These are phyloP conservation scores for Thereva unica DNA, from an alignment of 2,888 invertebrate genomes.

Conservation along the genomic window DNA sequence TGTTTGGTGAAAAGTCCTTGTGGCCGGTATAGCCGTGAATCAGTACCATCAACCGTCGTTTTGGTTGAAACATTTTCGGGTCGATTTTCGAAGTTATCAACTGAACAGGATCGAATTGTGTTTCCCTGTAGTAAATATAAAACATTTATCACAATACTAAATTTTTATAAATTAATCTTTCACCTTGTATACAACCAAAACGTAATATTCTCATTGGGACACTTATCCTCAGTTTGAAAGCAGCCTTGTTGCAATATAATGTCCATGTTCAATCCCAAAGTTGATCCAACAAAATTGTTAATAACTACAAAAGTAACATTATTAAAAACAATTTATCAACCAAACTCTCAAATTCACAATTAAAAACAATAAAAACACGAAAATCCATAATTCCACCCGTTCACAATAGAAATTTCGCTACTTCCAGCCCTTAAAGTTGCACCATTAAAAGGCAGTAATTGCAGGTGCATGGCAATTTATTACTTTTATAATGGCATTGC, in stretches of 20 bases:
- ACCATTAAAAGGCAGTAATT: no score
- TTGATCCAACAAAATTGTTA: no score
- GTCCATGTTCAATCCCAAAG: no score
- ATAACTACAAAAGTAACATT: no score
- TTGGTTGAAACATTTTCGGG: neutral
- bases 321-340: no score
- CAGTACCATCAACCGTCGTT: constrained; percentile 59
- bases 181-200: constrained; percentile 69
- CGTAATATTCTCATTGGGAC: constrained; percentile 66
- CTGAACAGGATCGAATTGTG: neutral
- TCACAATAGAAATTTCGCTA: no score
- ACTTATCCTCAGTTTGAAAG: constrained; percentile 45
- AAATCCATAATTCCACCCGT: no score
- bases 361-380: no score
- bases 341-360: no score
- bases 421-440: no score
- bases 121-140: neutral
- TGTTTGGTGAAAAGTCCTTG: constrained; percentile 64
- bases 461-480: no score
- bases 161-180: neutral
- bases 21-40: constrained; percentile 69
- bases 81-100: neutral
- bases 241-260: neutral
- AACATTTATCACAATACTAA: neutral
- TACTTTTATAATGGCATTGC: no score